phyloP scores from a whole-genome alignment of 2,113 vertebrate genomes.

The Paratilapia polleni region DNA sequence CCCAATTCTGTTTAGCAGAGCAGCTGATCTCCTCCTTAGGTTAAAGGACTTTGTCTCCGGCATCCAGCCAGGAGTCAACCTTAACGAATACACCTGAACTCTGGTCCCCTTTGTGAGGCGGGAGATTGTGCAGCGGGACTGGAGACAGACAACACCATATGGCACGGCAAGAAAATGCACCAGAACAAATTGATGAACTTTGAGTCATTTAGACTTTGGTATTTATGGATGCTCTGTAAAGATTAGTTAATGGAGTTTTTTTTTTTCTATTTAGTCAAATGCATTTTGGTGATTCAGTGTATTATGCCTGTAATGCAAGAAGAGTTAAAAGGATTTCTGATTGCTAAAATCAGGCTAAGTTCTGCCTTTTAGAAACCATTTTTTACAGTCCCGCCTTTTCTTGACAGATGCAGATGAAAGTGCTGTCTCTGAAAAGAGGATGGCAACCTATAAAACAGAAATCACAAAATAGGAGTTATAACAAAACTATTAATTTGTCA shows the following conservation, averaged over 20 bases:
- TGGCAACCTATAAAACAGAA: conserved; percentile 10
- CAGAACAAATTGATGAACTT: conserved; percentile 29
- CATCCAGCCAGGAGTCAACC: conserved; percentile 39
- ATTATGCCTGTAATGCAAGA: conserved; percentile 8
- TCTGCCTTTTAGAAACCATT: conserved; percentile 31
- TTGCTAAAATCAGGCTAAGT: conserved; percentile 1
- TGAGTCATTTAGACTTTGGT: conserved; percentile 29
- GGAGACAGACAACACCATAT: conserved; percentile 47
- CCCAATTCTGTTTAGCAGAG: conserved; percentile 33
- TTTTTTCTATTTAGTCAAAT: conserved; percentile 1
- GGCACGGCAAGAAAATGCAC: neutral
- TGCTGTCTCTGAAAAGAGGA: conserved; percentile 25
- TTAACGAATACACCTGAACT: conserved; percentile 56
- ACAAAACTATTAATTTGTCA: conserved; percentile 40
- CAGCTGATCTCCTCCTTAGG: conserved; percentile 44
- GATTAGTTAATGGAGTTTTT: neutral
- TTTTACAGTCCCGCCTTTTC: conserved; percentile 22
- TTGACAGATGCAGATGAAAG: conserved; percentile 39
- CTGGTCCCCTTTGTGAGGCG: conserved; percentile 15
- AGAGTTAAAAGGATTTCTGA: neutral
- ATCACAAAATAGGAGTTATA: neutral
- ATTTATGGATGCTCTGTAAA: conserved; percentile 35
- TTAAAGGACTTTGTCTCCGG: conserved; percentile 42
- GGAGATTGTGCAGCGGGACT: conserved; percentile 8
- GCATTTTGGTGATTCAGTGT: neutral